These are phyloP conservation scores for Nerophis ophidion DNA, from an alignment of 2,113 vertebrate species.

Conservation along the genomic window DNA sequence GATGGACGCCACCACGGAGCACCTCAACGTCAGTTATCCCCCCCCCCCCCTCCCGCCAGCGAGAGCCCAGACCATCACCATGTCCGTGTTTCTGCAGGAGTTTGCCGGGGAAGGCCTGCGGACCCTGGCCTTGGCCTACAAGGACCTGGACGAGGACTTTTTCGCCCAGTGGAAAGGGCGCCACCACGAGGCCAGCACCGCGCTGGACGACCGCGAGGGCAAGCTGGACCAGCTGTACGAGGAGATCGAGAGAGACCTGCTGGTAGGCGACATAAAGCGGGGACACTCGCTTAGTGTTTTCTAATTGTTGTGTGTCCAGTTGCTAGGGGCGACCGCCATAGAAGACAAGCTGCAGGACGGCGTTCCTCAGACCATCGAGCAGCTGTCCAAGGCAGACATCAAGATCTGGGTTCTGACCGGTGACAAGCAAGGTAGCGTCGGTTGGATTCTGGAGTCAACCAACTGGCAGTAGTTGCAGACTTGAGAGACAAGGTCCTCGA, in stretches of 20 bases:
- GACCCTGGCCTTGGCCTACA: constrained; percentile 86
- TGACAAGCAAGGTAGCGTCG: constrained; percentile 89
- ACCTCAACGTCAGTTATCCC: constrained; percentile 82
- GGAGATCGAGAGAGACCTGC: constrained; percentile 87
- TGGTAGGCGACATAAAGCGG: constrained; percentile 64
- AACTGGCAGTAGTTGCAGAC: too few species aligned
- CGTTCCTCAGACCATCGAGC: constrained; percentile 87
- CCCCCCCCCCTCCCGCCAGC: too few species aligned
- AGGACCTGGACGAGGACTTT: constrained; percentile 78
- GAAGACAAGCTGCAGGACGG: constrained; percentile 94
- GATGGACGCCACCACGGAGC: constrained; percentile 83
- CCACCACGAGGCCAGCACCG: constrained; percentile 78
- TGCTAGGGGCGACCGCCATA: constrained; percentile 88
- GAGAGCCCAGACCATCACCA: too few species aligned
- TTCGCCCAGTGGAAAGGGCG: constrained; percentile 78
- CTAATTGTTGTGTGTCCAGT: constrained; percentile 51
- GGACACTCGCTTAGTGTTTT: background rate
- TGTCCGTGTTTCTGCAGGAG: constrained; percentile 66
- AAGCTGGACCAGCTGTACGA: constrained; percentile 80
- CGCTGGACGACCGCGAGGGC: constrained; percentile 76
- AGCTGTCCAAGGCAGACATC: constrained; percentile 83
- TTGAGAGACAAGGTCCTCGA: too few species aligned
- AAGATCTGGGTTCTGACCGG: constrained; percentile 96
- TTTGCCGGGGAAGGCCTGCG: constrained; percentile 89
- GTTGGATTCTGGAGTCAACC: too few species aligned